These are phyloP conservation scores for Callocephalon fimbriatum DNA, from an alignment of 2,113 vertebrate genomes.

Conservation along the genomic window DNA sequence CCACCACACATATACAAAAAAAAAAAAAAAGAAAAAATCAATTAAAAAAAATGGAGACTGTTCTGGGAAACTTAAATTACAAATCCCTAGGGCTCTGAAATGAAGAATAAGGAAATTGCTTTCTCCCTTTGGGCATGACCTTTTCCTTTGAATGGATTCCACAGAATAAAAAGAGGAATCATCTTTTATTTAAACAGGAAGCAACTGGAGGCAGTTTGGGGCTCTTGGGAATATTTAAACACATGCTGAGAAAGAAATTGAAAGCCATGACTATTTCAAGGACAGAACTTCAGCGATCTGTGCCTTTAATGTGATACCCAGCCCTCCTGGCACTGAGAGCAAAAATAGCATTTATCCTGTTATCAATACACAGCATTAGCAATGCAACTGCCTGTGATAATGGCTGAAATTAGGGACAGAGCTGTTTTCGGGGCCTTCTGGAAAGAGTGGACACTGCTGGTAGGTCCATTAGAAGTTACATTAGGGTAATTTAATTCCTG, in stretches of 20 bases:
- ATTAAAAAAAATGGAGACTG: neutral
- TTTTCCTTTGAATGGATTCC: constrained; percentile 70
- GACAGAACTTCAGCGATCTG: neutral
- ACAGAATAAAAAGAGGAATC: constrained; percentile 70
- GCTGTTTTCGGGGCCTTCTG: neutral
- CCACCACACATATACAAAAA: neutral
- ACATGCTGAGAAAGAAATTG: constrained; percentile 69
- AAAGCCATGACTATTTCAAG: constrained; percentile 70
- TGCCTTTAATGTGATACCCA: constrained; percentile 38
- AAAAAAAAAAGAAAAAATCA: constrained; percentile 22
- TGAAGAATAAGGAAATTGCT: constrained; percentile 73
- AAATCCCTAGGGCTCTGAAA: constrained; percentile 63
- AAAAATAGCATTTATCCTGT: constrained; percentile 64
- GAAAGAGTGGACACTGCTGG: neutral
- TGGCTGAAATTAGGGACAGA: constrained; percentile 30
- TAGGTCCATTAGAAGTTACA: constrained; percentile 62
- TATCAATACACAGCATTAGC: constrained; percentile 43
- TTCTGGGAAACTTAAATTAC: constrained; percentile 69
- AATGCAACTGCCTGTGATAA: constrained; percentile 12
- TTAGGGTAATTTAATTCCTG: constrained; percentile 65
- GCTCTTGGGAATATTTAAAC: constrained; percentile 72
- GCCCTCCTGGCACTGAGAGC: constrained; percentile 21
- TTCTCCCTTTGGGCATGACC: constrained; percentile 70
- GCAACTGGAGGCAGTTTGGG: constrained; percentile 62
- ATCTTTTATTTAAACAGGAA: constrained; percentile 77